Percentiles rank a stretch among this genome's conserved stretches.
Conservation (phyloP, 2,888 invertebrate genomes). For the Chorisops tibialis region DNA sequence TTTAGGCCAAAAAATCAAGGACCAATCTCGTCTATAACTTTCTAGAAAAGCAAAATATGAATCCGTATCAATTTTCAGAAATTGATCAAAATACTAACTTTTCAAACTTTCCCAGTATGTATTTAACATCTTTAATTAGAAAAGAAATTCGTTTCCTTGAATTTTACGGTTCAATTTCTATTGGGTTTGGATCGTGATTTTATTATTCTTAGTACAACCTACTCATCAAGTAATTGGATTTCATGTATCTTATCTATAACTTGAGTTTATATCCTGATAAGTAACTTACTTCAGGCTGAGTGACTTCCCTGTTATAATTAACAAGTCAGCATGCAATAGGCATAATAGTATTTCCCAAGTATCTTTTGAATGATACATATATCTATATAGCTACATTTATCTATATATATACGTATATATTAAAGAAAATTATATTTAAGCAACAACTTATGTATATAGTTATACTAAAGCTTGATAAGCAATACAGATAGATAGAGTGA, state of each 20-base stretch:
- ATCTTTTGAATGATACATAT: no score
- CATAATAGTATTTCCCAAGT: slow-evolving; percentile 19
- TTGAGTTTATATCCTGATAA: slow-evolving; percentile 11
- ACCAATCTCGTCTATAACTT: no score
- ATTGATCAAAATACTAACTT: no score
- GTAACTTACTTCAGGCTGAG: slow-evolving; percentile 22
- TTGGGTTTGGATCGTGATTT: neutral
- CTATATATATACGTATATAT: slow-evolving; percentile 3
- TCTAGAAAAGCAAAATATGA: no score
- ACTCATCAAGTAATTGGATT: slow-evolving; percentile 23
- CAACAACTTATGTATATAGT: slow-evolving; percentile 2
- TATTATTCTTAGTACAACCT: slow-evolving; percentile 6
- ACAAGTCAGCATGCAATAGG: slow-evolving; percentile 13
- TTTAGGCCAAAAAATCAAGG: no score
- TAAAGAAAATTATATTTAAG: slow-evolving; percentile 14
- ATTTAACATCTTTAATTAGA: slow-evolving; percentile 2
- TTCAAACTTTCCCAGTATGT: no score
- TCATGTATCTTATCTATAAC: slow-evolving; percentile 13
- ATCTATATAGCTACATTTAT: slow-evolving; percentile 1
- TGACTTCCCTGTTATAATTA: slow-evolving; percentile 15
- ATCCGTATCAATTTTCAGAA: no score
- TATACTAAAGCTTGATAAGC: neutral
- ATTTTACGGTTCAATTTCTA: slow-evolving; percentile 5
- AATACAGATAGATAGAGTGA: neutral
- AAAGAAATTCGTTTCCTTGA: slow-evolving; percentile 13